Evolutionary conservation across 2,888 invertebrate genomes (phyloP).

Genomic region (Sturmia bella): DNA sequence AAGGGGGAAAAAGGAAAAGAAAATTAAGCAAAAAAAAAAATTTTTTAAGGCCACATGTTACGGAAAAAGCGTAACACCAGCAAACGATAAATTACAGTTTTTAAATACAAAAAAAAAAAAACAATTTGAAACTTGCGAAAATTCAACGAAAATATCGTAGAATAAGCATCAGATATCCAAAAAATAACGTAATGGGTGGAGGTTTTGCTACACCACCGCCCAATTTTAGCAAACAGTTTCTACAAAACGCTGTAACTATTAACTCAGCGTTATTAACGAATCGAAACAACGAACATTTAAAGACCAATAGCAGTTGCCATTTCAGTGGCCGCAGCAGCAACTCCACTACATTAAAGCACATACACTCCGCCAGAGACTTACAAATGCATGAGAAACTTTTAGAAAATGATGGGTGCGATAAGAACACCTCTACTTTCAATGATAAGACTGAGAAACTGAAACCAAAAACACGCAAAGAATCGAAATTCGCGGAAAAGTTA

Average conservation of each 20-base stretch:
- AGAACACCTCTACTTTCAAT: conserved; percentile 64
- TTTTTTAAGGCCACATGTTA: conserved; percentile 56
- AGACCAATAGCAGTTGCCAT: conserved; percentile 35
- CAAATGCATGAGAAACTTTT: conserved; percentile 79
- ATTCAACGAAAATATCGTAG: conserved; percentile 60
- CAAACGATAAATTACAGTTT: conserved; percentile 21
- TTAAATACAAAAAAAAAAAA: conserved; percentile 16
- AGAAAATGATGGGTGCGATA: conserved; percentile 74
- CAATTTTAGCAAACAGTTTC: conserved; percentile 63
- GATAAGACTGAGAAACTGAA: conserved; percentile 73
- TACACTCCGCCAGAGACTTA: conserved; percentile 57
- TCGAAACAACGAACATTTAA: conserved; percentile 50
- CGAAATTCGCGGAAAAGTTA: conserved; percentile 77
- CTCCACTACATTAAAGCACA: conserved; percentile 28
- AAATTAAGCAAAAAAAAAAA: conserved; percentile 29
- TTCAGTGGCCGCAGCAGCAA: neutral
- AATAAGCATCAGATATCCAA: conserved; percentile 67
- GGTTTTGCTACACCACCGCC: conserved; percentile 78
- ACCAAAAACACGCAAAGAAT: conserved; percentile 73
- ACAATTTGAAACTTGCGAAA: conserved; percentile 54
- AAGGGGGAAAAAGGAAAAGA: conserved; percentile 1
- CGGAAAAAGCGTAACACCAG: conserved; percentile 64
- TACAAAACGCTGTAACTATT: conserved; percentile 60
- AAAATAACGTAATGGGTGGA: conserved; percentile 80
- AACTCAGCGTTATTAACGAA: conserved; percentile 59